Evolutionary conservation across 2,113 vertebrate species (phyloP).

Genomic region (Ifrita kowaldi): DNA sequence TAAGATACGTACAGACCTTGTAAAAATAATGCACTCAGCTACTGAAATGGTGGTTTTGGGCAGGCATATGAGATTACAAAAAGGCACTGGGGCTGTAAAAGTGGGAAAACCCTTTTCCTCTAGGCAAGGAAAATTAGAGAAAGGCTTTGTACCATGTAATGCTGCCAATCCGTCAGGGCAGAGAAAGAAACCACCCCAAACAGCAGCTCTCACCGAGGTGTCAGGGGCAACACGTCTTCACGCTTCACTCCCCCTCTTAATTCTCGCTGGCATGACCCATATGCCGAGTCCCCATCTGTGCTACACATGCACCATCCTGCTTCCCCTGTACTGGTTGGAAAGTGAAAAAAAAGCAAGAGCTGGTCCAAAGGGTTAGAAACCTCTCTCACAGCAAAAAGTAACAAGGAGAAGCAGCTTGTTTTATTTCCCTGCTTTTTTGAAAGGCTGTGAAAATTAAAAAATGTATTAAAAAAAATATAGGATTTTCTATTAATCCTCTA

Average conservation of each 20-base stretch:
- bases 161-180: background rate
- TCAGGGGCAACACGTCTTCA: background rate
- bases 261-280: background rate
- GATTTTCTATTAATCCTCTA: background rate
- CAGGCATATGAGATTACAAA: background rate
- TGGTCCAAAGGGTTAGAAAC: background rate
- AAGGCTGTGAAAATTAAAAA: background rate
- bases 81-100: background rate
- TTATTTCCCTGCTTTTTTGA: background rate
- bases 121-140: background rate
- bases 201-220: background rate
- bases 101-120: background rate
- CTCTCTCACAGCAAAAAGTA: background rate
- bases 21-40: background rate
- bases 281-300: background rate
- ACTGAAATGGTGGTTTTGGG: background rate
- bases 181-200: background rate
- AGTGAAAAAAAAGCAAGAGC: background rate
- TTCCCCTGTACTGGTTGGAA: fast-evolving
- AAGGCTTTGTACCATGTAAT: background rate
- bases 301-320: fast-evolving
- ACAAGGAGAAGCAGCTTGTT: background rate
- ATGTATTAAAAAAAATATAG: background rate
- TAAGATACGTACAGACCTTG: background rate
- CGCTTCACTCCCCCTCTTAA: background rate